Evolutionary conservation across 2,888 invertebrate species (phyloP).

Genomic region (Eurytoma californica): DNA sequence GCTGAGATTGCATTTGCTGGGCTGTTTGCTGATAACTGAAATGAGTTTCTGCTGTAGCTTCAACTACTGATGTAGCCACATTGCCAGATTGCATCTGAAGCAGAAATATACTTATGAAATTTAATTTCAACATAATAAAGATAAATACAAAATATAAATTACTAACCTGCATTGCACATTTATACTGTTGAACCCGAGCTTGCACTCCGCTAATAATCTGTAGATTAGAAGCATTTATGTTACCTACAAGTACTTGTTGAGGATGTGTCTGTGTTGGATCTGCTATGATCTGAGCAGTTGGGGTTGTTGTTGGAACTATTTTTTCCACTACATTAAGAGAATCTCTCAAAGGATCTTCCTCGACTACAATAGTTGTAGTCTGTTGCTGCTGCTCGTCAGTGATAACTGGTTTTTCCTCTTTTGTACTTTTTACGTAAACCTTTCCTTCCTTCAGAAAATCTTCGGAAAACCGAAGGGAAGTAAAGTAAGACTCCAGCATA

Average conservation of each 20-base stretch:
- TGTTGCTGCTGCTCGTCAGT: constrained; percentile 56
- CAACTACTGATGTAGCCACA: constrained; percentile 73
- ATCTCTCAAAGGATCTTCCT: constrained; percentile 61
- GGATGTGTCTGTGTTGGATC: constrained; percentile 62
- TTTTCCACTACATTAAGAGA: constrained; percentile 64
- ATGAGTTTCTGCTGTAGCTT: constrained; percentile 73
- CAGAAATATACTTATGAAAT: constrained; percentile 25
- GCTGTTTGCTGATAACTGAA: constrained; percentile 73
- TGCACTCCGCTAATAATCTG: constrained; percentile 75
- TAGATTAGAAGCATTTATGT: constrained; percentile 73
- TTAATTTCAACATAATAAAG: constrained; percentile 8
- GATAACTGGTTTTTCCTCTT: constrained; percentile 65
- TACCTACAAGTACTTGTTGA: constrained; percentile 72
- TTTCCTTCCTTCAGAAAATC: constrained; percentile 81
- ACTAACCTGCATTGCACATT: constrained; percentile 75
- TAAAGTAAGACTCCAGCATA: constrained; percentile 82
- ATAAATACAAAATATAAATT: background rate
- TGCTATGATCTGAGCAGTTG: constrained; percentile 62
- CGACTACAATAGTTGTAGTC: too few relatives aligned
- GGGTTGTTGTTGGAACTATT: constrained; percentile 48
- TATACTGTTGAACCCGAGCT: constrained; percentile 74
- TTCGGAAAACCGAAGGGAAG: constrained; percentile 79
- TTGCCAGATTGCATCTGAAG: constrained; percentile 72
- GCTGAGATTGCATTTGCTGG: constrained; percentile 68
- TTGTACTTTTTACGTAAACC: constrained; percentile 73